Evolutionary conservation across 1,140 invertebrate species (phyloP), one percentile per base, ranked within the genome.

Genomic region (Rhysida immarginata): DNA sequence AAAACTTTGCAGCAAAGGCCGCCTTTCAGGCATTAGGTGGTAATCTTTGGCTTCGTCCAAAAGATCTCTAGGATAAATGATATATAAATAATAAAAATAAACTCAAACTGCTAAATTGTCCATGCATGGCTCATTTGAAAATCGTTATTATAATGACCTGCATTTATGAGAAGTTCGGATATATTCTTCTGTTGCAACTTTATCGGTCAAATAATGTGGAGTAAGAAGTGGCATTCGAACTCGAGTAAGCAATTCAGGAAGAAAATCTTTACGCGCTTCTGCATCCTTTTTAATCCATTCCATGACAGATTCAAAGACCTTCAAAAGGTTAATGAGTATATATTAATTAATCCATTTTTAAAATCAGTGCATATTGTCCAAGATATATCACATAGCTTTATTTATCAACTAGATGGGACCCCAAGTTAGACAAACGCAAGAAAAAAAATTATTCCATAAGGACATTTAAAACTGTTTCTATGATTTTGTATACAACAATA

Each of bases 261-360:
- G 71, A 61, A 77, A 63, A 1, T 75, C 65, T 20, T 74, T 69
- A 55, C 86, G 69, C 8, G 68, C 67, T 1, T 76, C 71, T 35
- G 76, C 69, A 26, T 82, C 78, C 59, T 81, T 77, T 67, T 86
- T 87, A 0, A 88, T 78, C 87, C 87, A 93, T 43, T 77, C 66
- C 74, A 92, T 81, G 3, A 85, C 79, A 13, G 86, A 84, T 69
- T 91, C 85, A 72, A 89, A 91, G 20, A 91, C 85, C 69, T 86
- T n/a, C n/a, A n/a, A n/a, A n/a, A n/a, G n/a, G n/a, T n/a, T n/a
- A n/a, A n/a, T n/a, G n/a, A n/a, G n/a, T n/a, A n/a, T n/a, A n/a
- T n/a, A n/a, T n/a, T n/a, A n/a, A n/a, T n/a, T n/a, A n/a, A n/a
- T n/a, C n/a, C n/a, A n/a, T n/a, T n/a, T n/a, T n/a, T n/a, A n/a